Percentiles rank a stretch among this genome's conserved stretches.
phyloP scores from a whole-genome alignment of 2,888 invertebrate genomes.

The Tetheella fluctuosa region DNA sequence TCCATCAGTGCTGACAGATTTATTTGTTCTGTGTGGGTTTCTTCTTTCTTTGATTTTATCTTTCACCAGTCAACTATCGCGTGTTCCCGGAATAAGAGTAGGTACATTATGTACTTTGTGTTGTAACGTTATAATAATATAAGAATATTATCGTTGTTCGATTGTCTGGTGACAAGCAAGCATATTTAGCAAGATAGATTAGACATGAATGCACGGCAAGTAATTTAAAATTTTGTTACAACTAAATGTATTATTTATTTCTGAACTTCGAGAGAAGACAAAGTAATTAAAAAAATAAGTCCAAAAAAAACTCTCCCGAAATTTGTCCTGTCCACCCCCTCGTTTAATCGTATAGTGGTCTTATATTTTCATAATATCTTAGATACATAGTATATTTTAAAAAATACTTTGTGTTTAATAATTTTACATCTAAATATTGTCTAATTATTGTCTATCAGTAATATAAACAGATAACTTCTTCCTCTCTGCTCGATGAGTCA shows the following conservation, averaged over 20 bases:
- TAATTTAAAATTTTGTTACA: no score
- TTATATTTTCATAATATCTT: no score
- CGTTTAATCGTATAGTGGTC: background rate
- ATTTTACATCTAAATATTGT: background rate
- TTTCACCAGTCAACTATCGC: background rate
- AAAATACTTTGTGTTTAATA: no score
- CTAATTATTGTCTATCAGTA: background rate
- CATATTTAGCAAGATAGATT: no score
- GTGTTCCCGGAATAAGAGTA: background rate
- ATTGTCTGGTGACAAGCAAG: no score
- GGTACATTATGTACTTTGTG: no score
- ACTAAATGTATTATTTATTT: no score
- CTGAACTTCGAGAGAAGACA: no score
- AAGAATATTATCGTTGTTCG: no score
- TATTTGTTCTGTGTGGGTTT: conserved; percentile 2
- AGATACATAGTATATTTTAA: background rate
- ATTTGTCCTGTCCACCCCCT: background rate
- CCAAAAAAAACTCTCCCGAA: no score
- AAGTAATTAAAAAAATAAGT: no score
- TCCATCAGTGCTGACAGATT: conserved; percentile 7
- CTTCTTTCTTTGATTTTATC: background rate
- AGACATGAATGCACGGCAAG: no score
- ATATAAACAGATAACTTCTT: background rate
- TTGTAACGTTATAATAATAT: background rate
- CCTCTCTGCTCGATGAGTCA: background rate